Conservation (phyloP, 2,797 vertebrate genomes). For the Sebastes taczanowskii region DNA sequence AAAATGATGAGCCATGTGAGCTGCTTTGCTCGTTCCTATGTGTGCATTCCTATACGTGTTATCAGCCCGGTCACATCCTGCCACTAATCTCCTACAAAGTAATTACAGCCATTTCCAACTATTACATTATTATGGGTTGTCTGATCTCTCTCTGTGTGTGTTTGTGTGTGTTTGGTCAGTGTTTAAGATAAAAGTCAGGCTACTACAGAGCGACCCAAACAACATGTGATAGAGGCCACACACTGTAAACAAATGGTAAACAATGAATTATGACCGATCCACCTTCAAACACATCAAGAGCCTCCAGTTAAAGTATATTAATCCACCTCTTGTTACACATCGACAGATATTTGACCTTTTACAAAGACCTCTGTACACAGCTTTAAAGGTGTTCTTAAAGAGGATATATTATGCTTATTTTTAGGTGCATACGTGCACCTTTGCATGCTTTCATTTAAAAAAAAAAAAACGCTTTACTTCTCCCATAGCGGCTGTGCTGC, state of each 20-base stretch:
- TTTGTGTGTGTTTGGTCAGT: slow-evolving; percentile 6
- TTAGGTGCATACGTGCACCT: no score
- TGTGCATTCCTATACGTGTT: slow-evolving; percentile 60
- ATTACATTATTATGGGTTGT: slow-evolving; percentile 64
- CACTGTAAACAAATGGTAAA: slow-evolving; percentile 33
- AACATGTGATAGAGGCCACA: slow-evolving; percentile 13
- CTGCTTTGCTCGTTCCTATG: background rate
- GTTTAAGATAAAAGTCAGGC: slow-evolving; percentile 39
- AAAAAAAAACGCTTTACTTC: no score
- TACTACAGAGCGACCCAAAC: background rate
- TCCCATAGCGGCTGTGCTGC: no score
- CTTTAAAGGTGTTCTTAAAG: no score
- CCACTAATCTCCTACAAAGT: slow-evolving; percentile 38
- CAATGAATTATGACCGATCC: background rate
- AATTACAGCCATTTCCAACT: slow-evolving; percentile 73
- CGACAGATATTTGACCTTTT: no score
- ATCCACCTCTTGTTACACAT: no score
- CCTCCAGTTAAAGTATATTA: no score
- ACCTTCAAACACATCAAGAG: background rate
- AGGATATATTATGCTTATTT: no score
- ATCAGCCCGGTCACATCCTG: slow-evolving; percentile 65
- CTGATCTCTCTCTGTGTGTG: slow-evolving; percentile 31
- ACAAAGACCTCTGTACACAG: no score
- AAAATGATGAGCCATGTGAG: background rate
- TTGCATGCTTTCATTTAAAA: no score